These are phyloP conservation scores for Parotocinclus haroldoi DNA, from an alignment of 2,797 vertebrate genomes.

Conservation along the genomic window DNA sequence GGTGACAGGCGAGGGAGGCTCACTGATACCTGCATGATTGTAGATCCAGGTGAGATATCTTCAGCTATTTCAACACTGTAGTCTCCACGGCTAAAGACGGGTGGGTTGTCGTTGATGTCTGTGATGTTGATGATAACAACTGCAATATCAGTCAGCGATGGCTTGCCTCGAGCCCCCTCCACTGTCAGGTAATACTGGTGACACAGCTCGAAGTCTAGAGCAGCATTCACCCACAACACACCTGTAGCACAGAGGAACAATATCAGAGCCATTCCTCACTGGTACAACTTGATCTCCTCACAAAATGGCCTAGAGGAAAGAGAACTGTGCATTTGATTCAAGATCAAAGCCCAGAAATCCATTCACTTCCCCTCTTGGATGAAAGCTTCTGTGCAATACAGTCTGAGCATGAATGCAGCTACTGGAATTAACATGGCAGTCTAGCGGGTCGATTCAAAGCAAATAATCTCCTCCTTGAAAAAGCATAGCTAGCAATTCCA, in stretches of 20 bases:
- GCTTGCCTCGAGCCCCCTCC: constrained; percentile 81
- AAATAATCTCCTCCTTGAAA: neutral
- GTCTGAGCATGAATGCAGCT: constrained; percentile 1
- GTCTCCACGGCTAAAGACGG: constrained; percentile 75
- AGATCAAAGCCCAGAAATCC: constrained; percentile 14
- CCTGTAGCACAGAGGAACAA: constrained; percentile 43
- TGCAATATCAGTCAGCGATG: constrained; percentile 80
- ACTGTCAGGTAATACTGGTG: constrained; percentile 85
- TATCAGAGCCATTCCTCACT: constrained; percentile 13
- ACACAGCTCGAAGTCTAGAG: constrained; percentile 84
- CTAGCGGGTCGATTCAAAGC: neutral
- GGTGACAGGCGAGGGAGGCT: constrained; percentile 27
- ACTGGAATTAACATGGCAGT: neutral
- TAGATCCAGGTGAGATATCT: constrained; percentile 75
- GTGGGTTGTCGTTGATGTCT: constrained; percentile 87
- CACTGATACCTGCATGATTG: constrained; percentile 78
- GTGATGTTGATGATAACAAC: constrained; percentile 88
- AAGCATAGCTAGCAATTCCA: constrained; percentile 3
- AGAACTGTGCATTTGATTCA: constrained; percentile 4
- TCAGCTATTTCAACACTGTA: constrained; percentile 78
- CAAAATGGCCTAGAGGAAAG: constrained; percentile 17
- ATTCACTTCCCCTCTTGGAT: constrained; percentile 9
- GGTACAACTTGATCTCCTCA: neutral
- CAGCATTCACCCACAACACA: constrained; percentile 70
- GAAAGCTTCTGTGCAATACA: neutral